phyloP scores from a whole-genome alignment of 2,797 vertebrate species.

The Emys orbicularis region DNA sequence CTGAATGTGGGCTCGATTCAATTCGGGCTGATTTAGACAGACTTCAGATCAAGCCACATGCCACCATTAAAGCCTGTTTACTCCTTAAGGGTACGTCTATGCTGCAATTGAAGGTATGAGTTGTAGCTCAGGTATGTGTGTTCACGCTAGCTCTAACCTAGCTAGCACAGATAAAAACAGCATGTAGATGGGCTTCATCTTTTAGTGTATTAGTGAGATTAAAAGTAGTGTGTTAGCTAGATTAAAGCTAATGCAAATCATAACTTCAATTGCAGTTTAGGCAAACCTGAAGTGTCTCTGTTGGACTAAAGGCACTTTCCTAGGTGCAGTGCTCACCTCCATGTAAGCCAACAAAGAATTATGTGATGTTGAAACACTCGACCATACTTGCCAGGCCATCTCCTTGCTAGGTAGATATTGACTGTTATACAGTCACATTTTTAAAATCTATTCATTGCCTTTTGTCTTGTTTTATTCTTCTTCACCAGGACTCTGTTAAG shows the following conservation, averaged over 20 bases:
- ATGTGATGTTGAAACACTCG: neutral
- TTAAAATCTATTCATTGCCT: neutral
- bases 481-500: slow-evolving; percentile 78
- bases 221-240: neutral
- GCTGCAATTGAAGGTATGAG: neutral
- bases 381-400: neutral
- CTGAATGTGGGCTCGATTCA: slow-evolving; percentile 2
- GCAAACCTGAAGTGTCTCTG: neutral
- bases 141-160: neutral
- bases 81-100: neutral
- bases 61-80: neutral
- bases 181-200: neutral
- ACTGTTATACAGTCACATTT: neutral
- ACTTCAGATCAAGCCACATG: neutral
- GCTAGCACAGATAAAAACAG: neutral
- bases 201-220: neutral
- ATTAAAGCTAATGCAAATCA: neutral
- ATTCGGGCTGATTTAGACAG: neutral
- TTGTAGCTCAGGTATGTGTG: neutral
- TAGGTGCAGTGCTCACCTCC: neutral
- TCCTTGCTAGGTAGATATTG: neutral
- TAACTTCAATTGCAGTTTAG: neutral
- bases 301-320: slow-evolving; percentile 7
- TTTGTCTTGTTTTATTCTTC: neutral
- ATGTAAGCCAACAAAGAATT: neutral